Evolutionary conservation across 2,888 invertebrate species (phyloP).

Genomic region (Allacma fusca): DNA sequence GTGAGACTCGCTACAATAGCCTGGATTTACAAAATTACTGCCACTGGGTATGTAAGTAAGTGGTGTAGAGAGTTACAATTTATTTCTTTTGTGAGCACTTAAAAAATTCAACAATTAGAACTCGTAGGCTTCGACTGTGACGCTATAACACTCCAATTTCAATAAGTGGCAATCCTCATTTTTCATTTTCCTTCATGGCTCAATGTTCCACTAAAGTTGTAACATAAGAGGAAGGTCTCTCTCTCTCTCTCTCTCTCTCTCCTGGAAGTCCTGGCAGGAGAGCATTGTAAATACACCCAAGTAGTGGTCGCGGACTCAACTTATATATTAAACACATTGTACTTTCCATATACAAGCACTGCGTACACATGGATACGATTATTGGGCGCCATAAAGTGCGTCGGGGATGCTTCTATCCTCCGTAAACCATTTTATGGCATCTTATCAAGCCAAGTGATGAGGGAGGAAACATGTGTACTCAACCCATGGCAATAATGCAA

Average conservation of each 20-base stretch:
- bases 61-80: too few relatives aligned
- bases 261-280: neutral
- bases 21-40: too few relatives aligned
- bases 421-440: constrained; percentile 42
- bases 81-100: constrained; percentile 11
- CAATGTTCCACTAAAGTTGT: too few relatives aligned
- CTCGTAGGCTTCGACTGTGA: neutral
- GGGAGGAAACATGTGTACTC: constrained; percentile 43
- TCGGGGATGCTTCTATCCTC: constrained; percentile 24
- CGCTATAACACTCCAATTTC: constrained; percentile 37
- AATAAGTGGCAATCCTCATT: constrained; percentile 44
- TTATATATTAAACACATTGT: too few relatives aligned
- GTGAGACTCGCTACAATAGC: too few relatives aligned
- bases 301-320: too few relatives aligned
- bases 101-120: constrained; percentile 33
- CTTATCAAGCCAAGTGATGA: constrained; percentile 44
- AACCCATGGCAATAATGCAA: constrained; percentile 27
- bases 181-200: constrained; percentile 39
- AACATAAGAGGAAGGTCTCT: too few relatives aligned
- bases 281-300: too few relatives aligned
- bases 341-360: too few relatives aligned
- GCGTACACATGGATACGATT: constrained; percentile 17
- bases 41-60: too few relatives aligned
- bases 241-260: constrained; percentile 25
- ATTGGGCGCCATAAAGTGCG: constrained; percentile 43